phyloP scores from a whole-genome alignment of 2,797 vertebrate species.

The Protosalanx chinensis region DNA sequence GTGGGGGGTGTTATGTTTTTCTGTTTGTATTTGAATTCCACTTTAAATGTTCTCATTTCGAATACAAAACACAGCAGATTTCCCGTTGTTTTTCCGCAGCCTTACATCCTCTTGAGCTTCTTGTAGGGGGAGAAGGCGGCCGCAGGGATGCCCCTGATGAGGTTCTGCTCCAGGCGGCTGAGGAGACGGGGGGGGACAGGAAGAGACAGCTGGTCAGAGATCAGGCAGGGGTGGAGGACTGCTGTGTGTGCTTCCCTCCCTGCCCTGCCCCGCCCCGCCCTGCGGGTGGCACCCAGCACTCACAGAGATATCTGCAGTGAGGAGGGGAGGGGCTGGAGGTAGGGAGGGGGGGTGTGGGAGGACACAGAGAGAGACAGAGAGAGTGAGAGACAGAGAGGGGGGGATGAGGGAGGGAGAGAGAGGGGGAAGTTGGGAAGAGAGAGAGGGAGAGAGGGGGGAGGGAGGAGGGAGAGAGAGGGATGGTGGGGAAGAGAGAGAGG shows the following conservation, averaged over 20 bases:
- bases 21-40: slow-evolving; percentile 5
- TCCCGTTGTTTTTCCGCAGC: not conserved
- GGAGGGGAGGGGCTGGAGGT: not conserved
- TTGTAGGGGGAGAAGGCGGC: slow-evolving; percentile 94
- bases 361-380: not conserved
- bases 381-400: slow-evolving; percentile 34
- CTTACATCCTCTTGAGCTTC: slow-evolving; percentile 98
- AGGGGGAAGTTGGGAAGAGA: not conserved
- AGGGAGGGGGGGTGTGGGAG: not conserved
- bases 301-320: slow-evolving; percentile 9
- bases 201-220: too few relatives aligned
- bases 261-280: too few relatives aligned
- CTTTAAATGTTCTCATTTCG: not conserved
- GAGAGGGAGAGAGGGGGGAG: not conserved
- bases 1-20: slow-evolving; percentile 5
- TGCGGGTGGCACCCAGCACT: too few relatives aligned
- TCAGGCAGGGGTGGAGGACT: too few relatives aligned
- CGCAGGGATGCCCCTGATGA: slow-evolving; percentile 89
- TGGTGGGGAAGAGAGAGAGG: not conserved
- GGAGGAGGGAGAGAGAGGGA: not conserved
- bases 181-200: slow-evolving; percentile 33
- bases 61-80: too few relatives aligned
- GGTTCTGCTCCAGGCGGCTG: slow-evolving; percentile 96
- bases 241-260: too few relatives aligned
- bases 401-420: not conserved